A percentile compares a stretch with the other conserved stretches of the same genome.
These are phyloP conservation scores for Poliocrania exsul DNA, from an alignment of 2,797 vertebrate species.

Conservation along the genomic window DNA sequence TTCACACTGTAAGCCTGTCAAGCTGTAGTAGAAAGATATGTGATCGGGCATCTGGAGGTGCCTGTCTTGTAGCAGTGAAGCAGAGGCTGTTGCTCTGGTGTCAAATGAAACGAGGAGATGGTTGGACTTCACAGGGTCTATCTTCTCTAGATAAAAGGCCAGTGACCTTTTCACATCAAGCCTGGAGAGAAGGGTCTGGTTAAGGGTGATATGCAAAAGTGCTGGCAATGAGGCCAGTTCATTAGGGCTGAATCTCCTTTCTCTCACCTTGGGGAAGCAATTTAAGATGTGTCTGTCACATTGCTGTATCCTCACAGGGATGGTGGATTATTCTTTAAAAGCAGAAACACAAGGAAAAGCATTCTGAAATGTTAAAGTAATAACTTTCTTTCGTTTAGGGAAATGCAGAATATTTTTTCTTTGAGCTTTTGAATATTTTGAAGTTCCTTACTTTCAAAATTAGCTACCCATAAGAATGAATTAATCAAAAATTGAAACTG, in stretches of 20 bases:
- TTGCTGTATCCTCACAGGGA: background rate
- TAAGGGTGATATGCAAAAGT: constrained; percentile 23
- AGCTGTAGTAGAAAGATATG: background rate
- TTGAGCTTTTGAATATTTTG: background rate
- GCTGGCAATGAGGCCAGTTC: background rate
- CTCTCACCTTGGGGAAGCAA: constrained; percentile 29
- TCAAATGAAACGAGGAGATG: background rate
- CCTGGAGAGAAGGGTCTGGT: background rate
- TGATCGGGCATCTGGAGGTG: constrained; percentile 23
- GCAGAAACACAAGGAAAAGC: background rate
- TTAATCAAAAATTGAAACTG: background rate
- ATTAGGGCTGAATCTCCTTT: background rate
- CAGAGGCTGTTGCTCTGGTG: constrained; percentile 29
- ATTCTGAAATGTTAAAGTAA: background rate
- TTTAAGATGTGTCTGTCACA: background rate
- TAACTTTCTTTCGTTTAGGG: background rate
- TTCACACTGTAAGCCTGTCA: constrained; percentile 37
- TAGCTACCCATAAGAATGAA: background rate
- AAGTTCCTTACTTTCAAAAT: background rate
- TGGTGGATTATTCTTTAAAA: background rate
- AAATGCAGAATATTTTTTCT: background rate
- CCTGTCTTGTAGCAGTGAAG: background rate
- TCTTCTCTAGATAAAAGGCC: constrained; percentile 44
- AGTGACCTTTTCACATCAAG: constrained; percentile 44
- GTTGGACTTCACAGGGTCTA: background rate